These are phyloP conservation scores for cat (Felis catus) DNA, from an alignment of 2,113 vertebrate genomes.

Conservation along the genomic window F.catus_Fca126_mat1.0 CM031413.1:110723001-110723500, in stretches of 20 bases:
- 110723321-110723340: no score
- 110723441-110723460: background rate
- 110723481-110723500: background rate
- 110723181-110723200: background rate
- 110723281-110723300: no score
- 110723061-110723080: conserved; percentile 17
- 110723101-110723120: background rate
- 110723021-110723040: background rate
- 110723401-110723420: no score
- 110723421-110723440: no score
- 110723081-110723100: background rate
- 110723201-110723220: background rate
- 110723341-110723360: no score
- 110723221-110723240: no score
- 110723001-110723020: conserved; percentile 36
- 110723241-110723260: no score
- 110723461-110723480: background rate
- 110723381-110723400: no score
- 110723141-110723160: background rate
- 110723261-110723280: no score
- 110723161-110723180: background rate
- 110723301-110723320: no score
- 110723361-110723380: no score
- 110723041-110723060: background rate
- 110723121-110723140: background rate